These are phyloP conservation scores for Drosophila vallismaia DNA, from an alignment of 2,888 invertebrate genomes.

Conservation along the genomic window DNA sequence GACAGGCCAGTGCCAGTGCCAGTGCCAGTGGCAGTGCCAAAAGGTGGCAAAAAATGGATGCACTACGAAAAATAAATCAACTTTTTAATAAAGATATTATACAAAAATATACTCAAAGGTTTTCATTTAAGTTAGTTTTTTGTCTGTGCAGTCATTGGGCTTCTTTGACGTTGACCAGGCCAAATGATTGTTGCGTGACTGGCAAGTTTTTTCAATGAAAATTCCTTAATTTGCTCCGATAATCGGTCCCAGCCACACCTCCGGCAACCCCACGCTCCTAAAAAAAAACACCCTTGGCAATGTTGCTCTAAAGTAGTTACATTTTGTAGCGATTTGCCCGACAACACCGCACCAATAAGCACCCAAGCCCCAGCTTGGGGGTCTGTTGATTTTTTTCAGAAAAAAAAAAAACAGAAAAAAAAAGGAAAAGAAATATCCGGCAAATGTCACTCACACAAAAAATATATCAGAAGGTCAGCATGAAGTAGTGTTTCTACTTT, in stretches of 20 bases:
- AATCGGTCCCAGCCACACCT: conserved; percentile 2
- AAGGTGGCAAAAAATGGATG: neutral
- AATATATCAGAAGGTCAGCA: neutral
- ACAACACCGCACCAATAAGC: conserved; percentile 53
- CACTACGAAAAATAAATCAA: neutral
- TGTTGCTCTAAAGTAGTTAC: conserved; percentile 77
- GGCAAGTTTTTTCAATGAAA: conserved; percentile 67
- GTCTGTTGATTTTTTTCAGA: conserved; percentile 25
- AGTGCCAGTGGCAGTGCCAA: neutral
- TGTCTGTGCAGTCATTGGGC: conserved; percentile 6
- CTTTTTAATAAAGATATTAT: neutral
- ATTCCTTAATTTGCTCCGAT: conserved; percentile 70
- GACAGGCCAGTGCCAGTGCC: too few relatives aligned
- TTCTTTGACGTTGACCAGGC: conserved; percentile 41
- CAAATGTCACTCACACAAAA: conserved; percentile 19
- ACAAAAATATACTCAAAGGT: too few relatives aligned
- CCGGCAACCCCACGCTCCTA: neutral
- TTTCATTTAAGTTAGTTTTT: too few relatives aligned
- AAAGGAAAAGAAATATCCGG: conserved; percentile 12
- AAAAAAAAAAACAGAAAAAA: conserved; percentile 31
- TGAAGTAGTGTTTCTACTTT: neutral
- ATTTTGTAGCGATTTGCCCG: conserved; percentile 72
- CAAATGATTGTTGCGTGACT: conserved; percentile 81
- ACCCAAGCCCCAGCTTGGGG: conserved; percentile 1
- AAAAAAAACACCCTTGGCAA: neutral